Conservation (phyloP, 2,797 vertebrate species). For the Pyrocephalus nanus region DNA sequence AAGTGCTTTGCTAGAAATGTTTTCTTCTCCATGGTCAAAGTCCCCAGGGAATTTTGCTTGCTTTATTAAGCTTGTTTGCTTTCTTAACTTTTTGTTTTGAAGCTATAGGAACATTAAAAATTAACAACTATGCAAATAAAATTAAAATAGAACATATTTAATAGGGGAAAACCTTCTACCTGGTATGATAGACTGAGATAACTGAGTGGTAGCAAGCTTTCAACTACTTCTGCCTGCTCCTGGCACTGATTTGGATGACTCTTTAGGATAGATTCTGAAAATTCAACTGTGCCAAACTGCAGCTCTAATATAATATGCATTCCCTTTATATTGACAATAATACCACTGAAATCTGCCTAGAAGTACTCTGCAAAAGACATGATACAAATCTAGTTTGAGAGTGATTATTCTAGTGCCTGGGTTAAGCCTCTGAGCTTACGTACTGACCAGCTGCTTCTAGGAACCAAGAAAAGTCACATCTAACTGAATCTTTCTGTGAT, state of each 20-base stretch:
- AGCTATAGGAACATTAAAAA: not conserved
- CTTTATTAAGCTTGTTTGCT: not conserved
- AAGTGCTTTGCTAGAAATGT: not conserved
- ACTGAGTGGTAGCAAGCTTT: not conserved
- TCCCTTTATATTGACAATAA: not conserved
- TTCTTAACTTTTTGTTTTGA: not conserved
- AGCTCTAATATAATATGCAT: not conserved
- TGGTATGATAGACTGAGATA: not conserved
- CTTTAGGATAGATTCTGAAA: not conserved
- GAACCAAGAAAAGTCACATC: not conserved
- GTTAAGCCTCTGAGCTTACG: not conserved
- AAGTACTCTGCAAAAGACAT: not conserved
- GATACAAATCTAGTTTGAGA: not conserved
- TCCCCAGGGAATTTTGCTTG: not conserved
- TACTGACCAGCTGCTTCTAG: not conserved
- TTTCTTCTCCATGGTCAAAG: not conserved
- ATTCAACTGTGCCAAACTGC: not conserved
- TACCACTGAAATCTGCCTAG: not conserved
- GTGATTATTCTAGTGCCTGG: not conserved
- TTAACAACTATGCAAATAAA: not conserved
- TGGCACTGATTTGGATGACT: not conserved
- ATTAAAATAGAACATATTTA: not conserved
- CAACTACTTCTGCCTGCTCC: not conserved
- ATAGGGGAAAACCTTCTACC: not conserved
- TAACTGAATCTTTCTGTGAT: not conserved